phyloP scores from a whole-genome alignment of 2,797 vertebrate genomes.

The Apogon talboti region DNA sequence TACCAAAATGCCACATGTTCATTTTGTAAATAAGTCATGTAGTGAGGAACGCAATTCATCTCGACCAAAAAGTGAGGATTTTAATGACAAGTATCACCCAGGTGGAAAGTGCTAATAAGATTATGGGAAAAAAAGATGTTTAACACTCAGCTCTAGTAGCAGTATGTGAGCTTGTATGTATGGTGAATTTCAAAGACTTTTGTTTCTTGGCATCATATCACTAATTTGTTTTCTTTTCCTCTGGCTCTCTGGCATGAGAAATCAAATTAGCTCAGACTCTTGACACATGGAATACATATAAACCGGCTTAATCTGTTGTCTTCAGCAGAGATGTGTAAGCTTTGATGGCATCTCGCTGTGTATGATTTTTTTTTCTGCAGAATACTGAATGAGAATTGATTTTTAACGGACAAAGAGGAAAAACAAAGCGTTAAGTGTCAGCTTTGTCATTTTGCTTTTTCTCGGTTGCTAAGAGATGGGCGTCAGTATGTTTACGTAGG shows the following conservation, averaged over 20 bases:
- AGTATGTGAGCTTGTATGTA: constrained; percentile 14
- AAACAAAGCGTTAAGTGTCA: constrained; percentile 52
- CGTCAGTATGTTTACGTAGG: constrained; percentile 39
- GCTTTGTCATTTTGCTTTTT: constrained; percentile 47
- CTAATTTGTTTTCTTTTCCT: constrained; percentile 62
- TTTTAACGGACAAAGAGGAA: constrained; percentile 48
- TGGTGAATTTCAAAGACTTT: constrained; percentile 44
- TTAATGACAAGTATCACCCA: constrained; percentile 21
- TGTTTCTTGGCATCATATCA: constrained; percentile 52
- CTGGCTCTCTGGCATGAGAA: constrained; percentile 35
- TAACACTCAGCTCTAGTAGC: constrained; percentile 19
- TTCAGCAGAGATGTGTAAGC: constrained; percentile 29
- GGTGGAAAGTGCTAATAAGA: constrained; percentile 23
- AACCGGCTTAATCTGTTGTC: constrained; percentile 57
- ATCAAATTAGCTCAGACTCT: constrained; percentile 63
- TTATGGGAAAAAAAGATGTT: constrained; percentile 10
- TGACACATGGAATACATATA: constrained; percentile 47
- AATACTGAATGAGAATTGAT: constrained; percentile 57
- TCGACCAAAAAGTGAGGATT: constrained; percentile 10
- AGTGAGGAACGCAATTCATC: constrained; percentile 12
- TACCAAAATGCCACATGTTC: constrained; percentile 40
- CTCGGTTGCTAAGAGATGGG: constrained; percentile 41
- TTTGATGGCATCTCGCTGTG: constrained; percentile 25
- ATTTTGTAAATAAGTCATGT: constrained; percentile 30
- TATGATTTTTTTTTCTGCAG: constrained; percentile 20